These are phyloP conservation scores for Macaca fascicularis DNA, from an alignment of 2,113 vertebrate genomes.

Conservation along the genomic window T2T-MFA8v1.1 NC_088388.1:112186501-112187000, in stretches of 20 bases:
- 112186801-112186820: background rate
- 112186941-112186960: slow-evolving; percentile 24
- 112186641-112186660: background rate
- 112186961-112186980: slow-evolving; percentile 58
- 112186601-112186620: background rate
- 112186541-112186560: slow-evolving; percentile 45
- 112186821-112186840: background rate
- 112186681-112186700: background rate
- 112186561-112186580: background rate
- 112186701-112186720: background rate
- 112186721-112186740: background rate
- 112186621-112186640: background rate
- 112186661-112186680: background rate
- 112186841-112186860: background rate
- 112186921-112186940: background rate
- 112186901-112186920: background rate
- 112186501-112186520: background rate
- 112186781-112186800: background rate
- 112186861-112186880: background rate
- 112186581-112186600: background rate
- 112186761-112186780: background rate
- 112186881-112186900: background rate
- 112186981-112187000: background rate
- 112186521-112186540: slow-evolving; percentile 20
- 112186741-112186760: slow-evolving; percentile 16